A percentile compares a stretch with the other conserved stretches of the same genome.
These are phyloP conservation scores for Lacanobia wlatinum DNA, from an alignment of 2,888 invertebrate genomes.

Conservation along the genomic window DNA sequence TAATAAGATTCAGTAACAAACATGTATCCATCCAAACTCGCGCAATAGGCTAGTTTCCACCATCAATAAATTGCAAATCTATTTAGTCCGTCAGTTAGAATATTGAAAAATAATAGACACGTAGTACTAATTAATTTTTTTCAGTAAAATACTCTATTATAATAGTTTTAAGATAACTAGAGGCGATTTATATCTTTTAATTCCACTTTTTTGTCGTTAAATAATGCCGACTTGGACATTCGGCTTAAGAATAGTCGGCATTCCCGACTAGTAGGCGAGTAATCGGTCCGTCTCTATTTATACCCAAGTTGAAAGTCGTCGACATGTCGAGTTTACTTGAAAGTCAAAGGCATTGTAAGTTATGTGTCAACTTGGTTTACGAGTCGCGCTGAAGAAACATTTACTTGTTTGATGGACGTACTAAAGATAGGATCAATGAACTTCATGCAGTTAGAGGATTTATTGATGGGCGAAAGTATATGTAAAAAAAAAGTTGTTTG, in stretches of 20 bases:
- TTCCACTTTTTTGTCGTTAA: too few species aligned
- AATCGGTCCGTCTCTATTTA: neutral
- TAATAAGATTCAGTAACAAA: too few species aligned
- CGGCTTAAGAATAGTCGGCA: neutral
- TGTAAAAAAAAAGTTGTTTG: too few species aligned
- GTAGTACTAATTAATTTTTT: too few species aligned
- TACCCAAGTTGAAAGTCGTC: slow-evolving; percentile 24
- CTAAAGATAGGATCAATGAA: slow-evolving; percentile 1
- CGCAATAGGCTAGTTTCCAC: too few species aligned
- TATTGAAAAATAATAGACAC: too few species aligned
- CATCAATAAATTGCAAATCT: too few species aligned
- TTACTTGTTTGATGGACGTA: slow-evolving; percentile 24
- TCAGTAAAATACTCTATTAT: too few species aligned
- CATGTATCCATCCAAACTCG: too few species aligned
- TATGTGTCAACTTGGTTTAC: slow-evolving; percentile 37
- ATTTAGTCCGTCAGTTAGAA: too few species aligned
- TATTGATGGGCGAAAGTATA: too few species aligned
- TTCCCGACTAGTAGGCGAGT: neutral
- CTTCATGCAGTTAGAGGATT: neutral
- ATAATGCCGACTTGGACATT: neutral
- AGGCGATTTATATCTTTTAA: neutral
- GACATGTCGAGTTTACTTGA: slow-evolving; percentile 26
- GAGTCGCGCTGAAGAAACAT: slow-evolving; percentile 15
- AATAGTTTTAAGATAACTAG: neutral
- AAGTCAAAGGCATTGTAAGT: slow-evolving; percentile 41